A percentile compares a stretch with the other conserved stretches of the same genome.
Conservation (phyloP, 2,797 vertebrate species). For the Carapus acus region DNA sequence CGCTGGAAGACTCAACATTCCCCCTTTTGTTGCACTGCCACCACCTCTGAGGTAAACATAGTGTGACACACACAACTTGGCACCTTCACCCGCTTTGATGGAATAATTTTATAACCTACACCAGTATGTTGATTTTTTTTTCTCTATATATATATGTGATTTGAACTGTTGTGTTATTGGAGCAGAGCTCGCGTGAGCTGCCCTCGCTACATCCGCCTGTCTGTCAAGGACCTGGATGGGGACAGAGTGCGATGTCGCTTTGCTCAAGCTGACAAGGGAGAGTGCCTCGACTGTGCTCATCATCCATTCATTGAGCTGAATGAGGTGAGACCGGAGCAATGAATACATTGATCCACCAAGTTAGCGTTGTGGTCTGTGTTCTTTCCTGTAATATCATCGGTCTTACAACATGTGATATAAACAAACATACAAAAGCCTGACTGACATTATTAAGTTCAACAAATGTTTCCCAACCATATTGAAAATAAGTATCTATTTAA, state of each 20-base stretch:
- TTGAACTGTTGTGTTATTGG: not conserved
- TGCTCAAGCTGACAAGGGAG: conserved; percentile 34
- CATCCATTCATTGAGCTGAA: conserved; percentile 61
- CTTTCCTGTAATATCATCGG: no score
- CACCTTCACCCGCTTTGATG: not conserved
- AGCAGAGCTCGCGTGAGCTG: conserved; percentile 62
- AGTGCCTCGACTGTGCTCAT: conserved; percentile 53
- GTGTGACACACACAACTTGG: not conserved
- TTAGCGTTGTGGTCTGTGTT: no score
- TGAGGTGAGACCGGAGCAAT: conserved; percentile 44
- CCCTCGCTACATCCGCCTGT: conserved; percentile 47
- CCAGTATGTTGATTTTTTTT: not conserved
- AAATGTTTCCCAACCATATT: no score
- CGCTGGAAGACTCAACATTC: conserved; percentile 62
- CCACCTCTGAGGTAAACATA: conserved; percentile 67
- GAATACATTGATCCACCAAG: no score
- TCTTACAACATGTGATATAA: no score
- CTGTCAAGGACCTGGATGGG: conserved; percentile 64
- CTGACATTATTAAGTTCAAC: no score
- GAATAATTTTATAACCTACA: not conserved
- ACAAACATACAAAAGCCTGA: no score
- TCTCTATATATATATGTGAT: not conserved
- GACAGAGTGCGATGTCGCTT: conserved; percentile 67
- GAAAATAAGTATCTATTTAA: no score
- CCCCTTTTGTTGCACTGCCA: conserved; percentile 57